These are phyloP conservation scores for Vollenhovia emeryi DNA, from an alignment of 1,140 invertebrate species.

Conservation along the genomic window DNA sequence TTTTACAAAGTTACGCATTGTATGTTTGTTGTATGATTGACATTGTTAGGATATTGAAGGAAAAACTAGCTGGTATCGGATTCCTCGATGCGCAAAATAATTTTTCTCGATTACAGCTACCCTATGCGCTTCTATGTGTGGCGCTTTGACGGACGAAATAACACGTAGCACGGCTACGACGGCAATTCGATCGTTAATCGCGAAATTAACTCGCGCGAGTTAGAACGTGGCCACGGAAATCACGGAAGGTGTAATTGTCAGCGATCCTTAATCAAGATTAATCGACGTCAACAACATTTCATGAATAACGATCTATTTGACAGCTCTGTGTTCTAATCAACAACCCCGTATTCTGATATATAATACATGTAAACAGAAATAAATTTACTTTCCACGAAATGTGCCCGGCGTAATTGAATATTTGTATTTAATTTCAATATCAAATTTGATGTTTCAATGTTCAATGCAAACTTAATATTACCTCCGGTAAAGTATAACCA, in stretches of 20 bases:
- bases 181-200: constrained; percentile 17
- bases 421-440: constrained; percentile 18
- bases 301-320: neutral
- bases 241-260: neutral
- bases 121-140: no score
- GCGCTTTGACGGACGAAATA: neutral
- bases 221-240: neutral
- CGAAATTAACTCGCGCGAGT: neutral
- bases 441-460: neutral
- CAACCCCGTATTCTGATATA: neutral
- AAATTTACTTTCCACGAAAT: constrained; percentile 5
- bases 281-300: neutral
- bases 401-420: neutral
- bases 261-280: constrained; percentile 27
- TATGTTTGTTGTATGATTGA: neutral
- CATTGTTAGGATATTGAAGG: neutral
- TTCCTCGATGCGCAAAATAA: neutral
- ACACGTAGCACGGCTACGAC: neutral
- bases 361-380: constrained; percentile 7
- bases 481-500: neutral
- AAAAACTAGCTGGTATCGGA: neutral
- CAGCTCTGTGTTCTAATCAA: neutral
- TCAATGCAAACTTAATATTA: constrained; percentile 12
- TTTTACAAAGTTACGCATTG: neutral
- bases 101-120: constrained; percentile 4